These are phyloP conservation scores for Natator depressus DNA, from an alignment of 2,113 vertebrate genomes.

Conservation along the genomic window DNA sequence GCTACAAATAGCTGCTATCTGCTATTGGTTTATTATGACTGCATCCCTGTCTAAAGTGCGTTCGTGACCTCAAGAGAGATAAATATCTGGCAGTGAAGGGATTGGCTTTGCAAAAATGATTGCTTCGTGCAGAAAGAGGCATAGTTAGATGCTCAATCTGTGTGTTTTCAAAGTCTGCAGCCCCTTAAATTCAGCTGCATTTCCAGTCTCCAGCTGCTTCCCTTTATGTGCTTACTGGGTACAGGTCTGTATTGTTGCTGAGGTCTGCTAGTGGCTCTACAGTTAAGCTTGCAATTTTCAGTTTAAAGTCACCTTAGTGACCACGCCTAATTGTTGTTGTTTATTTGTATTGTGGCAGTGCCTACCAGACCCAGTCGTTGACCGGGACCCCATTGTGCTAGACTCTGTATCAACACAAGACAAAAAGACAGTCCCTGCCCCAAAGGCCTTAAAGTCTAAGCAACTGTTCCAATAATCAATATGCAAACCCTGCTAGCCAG, in stretches of 20 bases:
- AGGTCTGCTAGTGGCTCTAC: neutral
- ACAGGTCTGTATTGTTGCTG: neutral
- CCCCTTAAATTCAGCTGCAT: neutral
- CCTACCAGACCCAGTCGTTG: neutral
- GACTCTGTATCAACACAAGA: neutral
- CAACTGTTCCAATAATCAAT: neutral
- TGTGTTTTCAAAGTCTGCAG: neutral
- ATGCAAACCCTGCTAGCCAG: neutral
- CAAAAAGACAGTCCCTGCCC: neutral
- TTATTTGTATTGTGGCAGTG: neutral
- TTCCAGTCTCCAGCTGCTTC: neutral
- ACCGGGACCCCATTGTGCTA: neutral
- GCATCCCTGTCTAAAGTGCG: neutral
- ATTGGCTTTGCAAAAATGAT: neutral
- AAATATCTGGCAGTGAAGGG: neutral
- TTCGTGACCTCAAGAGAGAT: neutral
- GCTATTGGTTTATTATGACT: rapidly evolving
- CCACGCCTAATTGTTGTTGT: neutral
- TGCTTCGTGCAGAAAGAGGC: neutral
- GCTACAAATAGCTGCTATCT: neutral
- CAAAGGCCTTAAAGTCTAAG: neutral
- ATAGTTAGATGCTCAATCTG: neutral
- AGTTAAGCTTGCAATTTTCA: neutral
- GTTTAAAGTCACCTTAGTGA: neutral
- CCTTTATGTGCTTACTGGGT: neutral